Base-by-base conservation (phyloP, 2,797 vertebrate genomes). In the Schizopygopsis malacanthus region DNA sequence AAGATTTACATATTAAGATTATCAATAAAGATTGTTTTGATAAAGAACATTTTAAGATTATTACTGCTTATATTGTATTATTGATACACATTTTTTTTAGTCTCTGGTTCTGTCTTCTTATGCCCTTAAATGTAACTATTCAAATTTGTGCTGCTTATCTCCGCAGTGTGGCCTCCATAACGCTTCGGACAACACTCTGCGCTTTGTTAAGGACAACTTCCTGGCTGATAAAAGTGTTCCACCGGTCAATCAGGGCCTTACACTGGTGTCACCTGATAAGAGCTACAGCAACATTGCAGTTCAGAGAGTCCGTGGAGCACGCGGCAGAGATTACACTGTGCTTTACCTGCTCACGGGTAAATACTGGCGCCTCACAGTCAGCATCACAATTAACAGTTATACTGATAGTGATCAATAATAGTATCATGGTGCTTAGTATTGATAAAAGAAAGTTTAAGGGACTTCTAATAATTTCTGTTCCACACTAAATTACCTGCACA, bases 191-290 rank as follows among this genome's bases (percentile, higher is more conserved):
- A 97, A 94, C 65, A 95, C 92, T 28, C 95, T 99, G 85, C 96
- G 94, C 87, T 99, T 98, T 81, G 95, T 98, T 91, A 99, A 98
- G 91, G 96, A 98, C 43, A 98, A 98, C 90, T 99, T 98, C 92
- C 92, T 99, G 84, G 96, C 98, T 87, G 97, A 99, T 0, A 93
- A 94, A 18, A 96, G 91, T 2, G 96, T 98, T 61, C 73, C 8
- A 0, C 95, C 97, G 0, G 70, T 20, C 0, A 90, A 52, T 4
- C 91, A 91, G 0, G 79, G 0, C 0, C 94, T 95, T 0, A 92
- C 96, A 6, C 84, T 99, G 89, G 95, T 97, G 89, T 97, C 96
- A 39, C 86, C 91, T 0, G 93, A 94, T 0, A 94, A 96, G 87
- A 91, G 81, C 2, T 99, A 99, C 92, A 97, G 95, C 0, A 95